Conservation (phyloP, 2,797 vertebrate genomes). For the Pristis pectinata region DNA sequence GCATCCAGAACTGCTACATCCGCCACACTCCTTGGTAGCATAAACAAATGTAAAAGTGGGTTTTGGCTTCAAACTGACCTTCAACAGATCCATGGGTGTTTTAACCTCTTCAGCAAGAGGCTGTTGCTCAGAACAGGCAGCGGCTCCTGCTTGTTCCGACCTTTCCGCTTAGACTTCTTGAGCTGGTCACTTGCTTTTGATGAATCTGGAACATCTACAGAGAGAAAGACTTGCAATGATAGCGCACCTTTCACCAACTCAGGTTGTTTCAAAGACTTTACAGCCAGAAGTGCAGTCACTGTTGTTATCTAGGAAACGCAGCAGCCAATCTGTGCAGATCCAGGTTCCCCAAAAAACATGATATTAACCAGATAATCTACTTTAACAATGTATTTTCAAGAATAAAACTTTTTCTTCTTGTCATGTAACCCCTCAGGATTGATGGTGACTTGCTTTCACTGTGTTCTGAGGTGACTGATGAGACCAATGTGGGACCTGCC, state of each 20-base stretch:
- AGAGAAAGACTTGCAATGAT: not conserved
- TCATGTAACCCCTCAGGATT: too few relatives aligned
- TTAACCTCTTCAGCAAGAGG: constrained; percentile 68
- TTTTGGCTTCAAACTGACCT: constrained; percentile 56
- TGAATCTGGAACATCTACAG: constrained; percentile 57
- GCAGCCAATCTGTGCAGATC: not conserved
- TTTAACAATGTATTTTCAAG: too few relatives aligned
- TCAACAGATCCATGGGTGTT: constrained; percentile 87
- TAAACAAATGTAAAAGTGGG: not conserved
- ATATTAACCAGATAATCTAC: not conserved
- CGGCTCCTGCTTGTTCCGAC: constrained; percentile 80
- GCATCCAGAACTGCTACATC: not conserved
- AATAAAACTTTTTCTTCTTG: too few relatives aligned
- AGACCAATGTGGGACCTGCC: too few relatives aligned
- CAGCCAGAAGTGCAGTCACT: not conserved
- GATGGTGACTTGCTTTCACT: too few relatives aligned
- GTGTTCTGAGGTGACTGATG: too few relatives aligned
- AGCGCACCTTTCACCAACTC: not conserved
- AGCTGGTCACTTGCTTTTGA: constrained; percentile 62
- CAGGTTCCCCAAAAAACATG: not conserved
- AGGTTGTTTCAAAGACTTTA: not conserved
- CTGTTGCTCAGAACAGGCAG: constrained; percentile 52
- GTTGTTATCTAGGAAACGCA: not conserved
- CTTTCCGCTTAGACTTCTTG: constrained; percentile 82
- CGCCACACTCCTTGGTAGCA: not conserved